phyloP scores from a whole-genome alignment of 2,888 invertebrate genomes.

The Eurois occulta region DNA sequence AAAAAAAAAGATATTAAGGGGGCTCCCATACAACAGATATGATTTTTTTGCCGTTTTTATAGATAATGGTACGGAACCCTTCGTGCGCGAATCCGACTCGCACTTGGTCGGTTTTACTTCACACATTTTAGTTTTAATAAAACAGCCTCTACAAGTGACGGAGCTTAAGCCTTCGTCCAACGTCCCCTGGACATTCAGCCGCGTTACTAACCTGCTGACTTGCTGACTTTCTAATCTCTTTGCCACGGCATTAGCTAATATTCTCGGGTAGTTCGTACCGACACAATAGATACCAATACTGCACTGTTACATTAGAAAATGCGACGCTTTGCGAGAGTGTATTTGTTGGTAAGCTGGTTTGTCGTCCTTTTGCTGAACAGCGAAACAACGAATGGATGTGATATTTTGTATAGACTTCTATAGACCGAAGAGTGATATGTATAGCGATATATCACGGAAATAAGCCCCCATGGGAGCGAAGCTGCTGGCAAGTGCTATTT shows the following conservation, averaged over 20 bases:
- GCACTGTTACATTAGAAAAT: neutral
- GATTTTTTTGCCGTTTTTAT: too few species aligned
- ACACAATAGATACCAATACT: neutral
- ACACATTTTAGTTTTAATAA: neutral
- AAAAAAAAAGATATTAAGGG: too few species aligned
- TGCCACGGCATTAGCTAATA: neutral
- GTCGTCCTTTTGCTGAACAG: neutral
- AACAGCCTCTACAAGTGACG: neutral
- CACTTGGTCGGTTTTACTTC: too few species aligned
- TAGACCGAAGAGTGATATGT: neutral
- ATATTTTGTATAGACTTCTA: neutral
- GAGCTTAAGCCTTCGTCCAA: neutral
- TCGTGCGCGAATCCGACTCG: too few species aligned
- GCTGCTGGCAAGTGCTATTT: too few species aligned
- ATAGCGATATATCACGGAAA: neutral
- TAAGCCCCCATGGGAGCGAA: too few species aligned
- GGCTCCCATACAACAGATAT: too few species aligned
- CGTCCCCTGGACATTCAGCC: neutral
- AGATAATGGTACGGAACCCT: too few species aligned
- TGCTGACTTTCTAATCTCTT: constrained; percentile 15
- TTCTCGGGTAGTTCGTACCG: neutral
- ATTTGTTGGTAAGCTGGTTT: neutral
- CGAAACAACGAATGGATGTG: neutral
- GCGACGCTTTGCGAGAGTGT: neutral
- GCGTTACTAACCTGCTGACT: constrained; percentile 5